Base-by-base conservation (phyloP, 2,113 vertebrate genomes). In the Salvelinus namaycush region DNA sequence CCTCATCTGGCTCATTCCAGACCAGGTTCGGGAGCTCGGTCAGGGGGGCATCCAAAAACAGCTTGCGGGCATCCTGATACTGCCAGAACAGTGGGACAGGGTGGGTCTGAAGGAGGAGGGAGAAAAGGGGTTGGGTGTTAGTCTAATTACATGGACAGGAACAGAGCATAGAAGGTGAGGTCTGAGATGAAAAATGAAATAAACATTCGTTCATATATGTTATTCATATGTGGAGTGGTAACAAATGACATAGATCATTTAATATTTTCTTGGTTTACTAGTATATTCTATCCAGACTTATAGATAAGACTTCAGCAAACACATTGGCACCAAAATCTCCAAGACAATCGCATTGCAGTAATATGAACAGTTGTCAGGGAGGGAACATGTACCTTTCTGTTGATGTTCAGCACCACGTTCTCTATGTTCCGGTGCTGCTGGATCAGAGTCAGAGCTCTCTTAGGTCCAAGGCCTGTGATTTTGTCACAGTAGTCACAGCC, bases 401-500 rank as follows among this genome's bases (percentile, higher is more conserved):
- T 92, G 73, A 93, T 54, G 14, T 92, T 76, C 44, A 87, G 72
- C 74, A 95, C 64, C 69, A 95, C 85, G 3, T 83, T 76, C 75
- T 96, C 95, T 27, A 96, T 95, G 48, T 78, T 93, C 0, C 81
- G 89, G 18, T 96, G 88, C 70, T 88, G 51, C 86, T 92, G 93
- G 79, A 96, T 93, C 64, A 96, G 91, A 1, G 69, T 83, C 80
- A 95, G 86, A 0, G 95, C 95, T 82, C 84, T 93, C 57, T 86
- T 94, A 0, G 91, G 91, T 26, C 95, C 95, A n/a, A 95, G 51
- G 18, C 92, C 92, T 0, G 64, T 11, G 20, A 96, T 94, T 79
- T 95, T 95, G 2, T 89, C 88, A 74, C 93, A 95, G 77, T 95
- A 96, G 82, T 96, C 95, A 49, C 95, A 96, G 64, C 95, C 95